Conservation (phyloP, 2,888 invertebrate genomes). For the Andricus curvator region DNA sequence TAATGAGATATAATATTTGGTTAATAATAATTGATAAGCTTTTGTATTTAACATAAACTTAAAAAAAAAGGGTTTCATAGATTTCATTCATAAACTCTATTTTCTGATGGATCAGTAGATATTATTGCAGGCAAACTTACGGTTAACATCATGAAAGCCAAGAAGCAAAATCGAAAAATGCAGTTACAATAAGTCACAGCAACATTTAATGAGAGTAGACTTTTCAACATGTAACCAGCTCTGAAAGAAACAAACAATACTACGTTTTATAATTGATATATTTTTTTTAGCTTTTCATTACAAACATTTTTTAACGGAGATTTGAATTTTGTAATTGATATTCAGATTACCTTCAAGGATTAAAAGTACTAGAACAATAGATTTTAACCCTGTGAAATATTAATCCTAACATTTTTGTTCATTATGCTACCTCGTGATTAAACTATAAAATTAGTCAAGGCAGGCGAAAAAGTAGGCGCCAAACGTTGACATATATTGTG, state of each 20-base stretch:
- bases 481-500: no score
- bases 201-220: constrained; percentile 57
- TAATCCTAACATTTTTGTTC: no score
- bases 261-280: background rate
- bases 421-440: no score
- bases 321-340: no score
- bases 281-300: background rate
- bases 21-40: background rate
- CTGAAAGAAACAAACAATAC: background rate
- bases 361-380: no score
- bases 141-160: constrained; percentile 56
- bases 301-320: no score
- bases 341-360: no score
- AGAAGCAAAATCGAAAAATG: constrained; percentile 61
- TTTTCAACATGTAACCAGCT: constrained; percentile 46
- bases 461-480: no score
- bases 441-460: no score
- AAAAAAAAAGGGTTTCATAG: background rate
- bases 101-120: no score
- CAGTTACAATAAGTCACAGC: constrained; percentile 57
- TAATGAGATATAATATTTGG: background rate
- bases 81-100: no score
- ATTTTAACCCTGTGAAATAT: no score
- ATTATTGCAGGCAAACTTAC: constrained; percentile 50
- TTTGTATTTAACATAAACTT: background rate